phyloP scores from a whole-genome alignment of 2,888 invertebrate species.

The Synanthedon formicaeformis region DNA sequence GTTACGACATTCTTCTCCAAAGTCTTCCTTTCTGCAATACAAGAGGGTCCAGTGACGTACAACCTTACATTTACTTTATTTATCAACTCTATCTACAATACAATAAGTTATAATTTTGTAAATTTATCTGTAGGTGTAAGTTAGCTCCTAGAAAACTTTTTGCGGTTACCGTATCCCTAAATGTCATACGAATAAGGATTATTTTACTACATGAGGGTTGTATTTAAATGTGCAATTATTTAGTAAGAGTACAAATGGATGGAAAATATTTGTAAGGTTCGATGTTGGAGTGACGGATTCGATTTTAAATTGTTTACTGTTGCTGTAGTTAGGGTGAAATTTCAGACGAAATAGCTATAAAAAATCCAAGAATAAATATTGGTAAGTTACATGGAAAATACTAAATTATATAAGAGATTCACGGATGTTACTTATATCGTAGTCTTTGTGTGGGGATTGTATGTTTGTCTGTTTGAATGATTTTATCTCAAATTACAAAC shows the following conservation, averaged over 20 bases:
- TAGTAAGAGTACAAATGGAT: constrained; percentile 12
- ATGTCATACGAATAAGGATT: constrained; percentile 10
- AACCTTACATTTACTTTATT: constrained; percentile 1
- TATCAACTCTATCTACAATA: neutral
- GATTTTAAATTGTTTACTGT: constrained; percentile 52
- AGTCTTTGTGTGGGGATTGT: too few relatives aligned
- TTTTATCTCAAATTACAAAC: too few relatives aligned
- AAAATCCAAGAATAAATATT: neutral
- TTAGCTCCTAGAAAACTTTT: neutral
- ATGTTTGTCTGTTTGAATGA: too few relatives aligned
- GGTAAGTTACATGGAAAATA: neutral
- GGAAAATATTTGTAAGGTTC: constrained; percentile 33
- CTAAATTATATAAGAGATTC: too few relatives aligned
- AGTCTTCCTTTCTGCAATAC: constrained; percentile 46
- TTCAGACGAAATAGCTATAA: constrained; percentile 1
- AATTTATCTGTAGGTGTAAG: too few relatives aligned
- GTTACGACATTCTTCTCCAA: constrained; percentile 57
- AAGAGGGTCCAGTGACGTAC: constrained; percentile 28
- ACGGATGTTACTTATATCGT: too few relatives aligned
- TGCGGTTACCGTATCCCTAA: neutral
- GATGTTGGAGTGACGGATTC: constrained; percentile 37
- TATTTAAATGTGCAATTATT: neutral
- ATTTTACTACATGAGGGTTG: constrained; percentile 11
- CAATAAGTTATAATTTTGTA: neutral
- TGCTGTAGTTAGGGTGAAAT: constrained; percentile 18